Base-by-base conservation (phyloP, 1,140 invertebrate species). In the Apis laboriosa region DNA sequence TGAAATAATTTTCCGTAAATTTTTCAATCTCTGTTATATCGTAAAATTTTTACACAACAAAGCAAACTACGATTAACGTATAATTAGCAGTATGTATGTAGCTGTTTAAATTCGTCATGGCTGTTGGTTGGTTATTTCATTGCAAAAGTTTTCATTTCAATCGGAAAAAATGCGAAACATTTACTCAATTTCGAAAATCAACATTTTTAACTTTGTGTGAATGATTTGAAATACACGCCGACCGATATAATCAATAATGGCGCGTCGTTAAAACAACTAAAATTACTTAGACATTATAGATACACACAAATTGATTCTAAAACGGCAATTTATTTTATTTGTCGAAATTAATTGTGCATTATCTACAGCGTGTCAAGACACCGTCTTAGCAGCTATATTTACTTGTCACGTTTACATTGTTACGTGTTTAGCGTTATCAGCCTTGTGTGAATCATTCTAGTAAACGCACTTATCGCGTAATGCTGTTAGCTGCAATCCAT, bases 391-490 rank as follows among this genome's bases (percentile, higher is more conserved):
- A 5, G 43, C 67, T 24, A 53, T 51, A 70, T 53, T 70, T 70
- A 70, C 67, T 51, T 70, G 67, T 70, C 67, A 24, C 66, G 1
- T 13, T n/a, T 13, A 70, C 67, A 53, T 53, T 70, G 66, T 43
- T 67, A 34, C 34, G 64, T 67, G 67, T 70, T 70, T 70, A 53
- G 24, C 49, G 67, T 70, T 70, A 70, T 70, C 67, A 70, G n/a
- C 24, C 13, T 8, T 9, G 12, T 12, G 49, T 70, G 67, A 70
- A 70, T 70, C 67, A 70, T 70, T 21, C 43, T 17, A 4, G 21
- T 15, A 13, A 70, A 9, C n/a, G 8, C 19, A 19, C 63, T 43
- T 66, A 66, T 66, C 28, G 28, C 28, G 63, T 70, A 53, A 70
- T 15, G 21, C 43, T 51, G n/a, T 51, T 70, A 53, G n/a, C 9